These are phyloP conservation scores for Struthidea cinerea DNA, from an alignment of 2,113 vertebrate genomes.

Conservation along the genomic window DNA sequence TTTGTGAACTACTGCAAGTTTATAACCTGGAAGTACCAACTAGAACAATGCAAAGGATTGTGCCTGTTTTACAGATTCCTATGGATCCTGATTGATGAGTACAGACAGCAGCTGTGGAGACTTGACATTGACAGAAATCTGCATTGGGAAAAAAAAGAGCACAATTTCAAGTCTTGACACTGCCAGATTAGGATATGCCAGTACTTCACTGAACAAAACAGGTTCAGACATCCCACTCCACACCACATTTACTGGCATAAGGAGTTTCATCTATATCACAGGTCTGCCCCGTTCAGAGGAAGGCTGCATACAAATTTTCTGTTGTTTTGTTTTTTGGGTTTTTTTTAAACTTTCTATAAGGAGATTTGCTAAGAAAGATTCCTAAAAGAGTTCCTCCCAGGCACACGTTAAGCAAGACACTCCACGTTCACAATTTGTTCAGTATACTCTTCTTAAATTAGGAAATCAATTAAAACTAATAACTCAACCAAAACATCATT, in stretches of 20 bases:
- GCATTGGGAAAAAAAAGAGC: not conserved
- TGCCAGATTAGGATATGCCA: not conserved
- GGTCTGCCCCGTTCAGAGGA: not conserved
- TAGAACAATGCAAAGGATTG: not conserved
- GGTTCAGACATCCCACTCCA: not conserved
- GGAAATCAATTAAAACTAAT: not conserved
- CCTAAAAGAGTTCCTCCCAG: not conserved
- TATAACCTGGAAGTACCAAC: not conserved
- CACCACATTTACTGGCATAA: not conserved
- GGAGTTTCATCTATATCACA: not conserved
- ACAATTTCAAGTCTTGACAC: not conserved
- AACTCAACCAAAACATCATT: not conserved
- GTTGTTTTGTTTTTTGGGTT: fast-evolving
- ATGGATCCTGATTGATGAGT: fast-evolving
- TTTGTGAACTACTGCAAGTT: not conserved
- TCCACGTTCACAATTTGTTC: not conserved
- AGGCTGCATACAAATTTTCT: not conserved
- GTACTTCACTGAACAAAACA: not conserved
- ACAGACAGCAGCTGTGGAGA: not conserved
- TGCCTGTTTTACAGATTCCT: not conserved
- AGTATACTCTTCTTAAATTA: not conserved
- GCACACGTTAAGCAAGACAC: not conserved
- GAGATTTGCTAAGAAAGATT: not conserved
- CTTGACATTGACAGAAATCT: not conserved
- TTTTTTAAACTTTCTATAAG: not conserved